phyloP scores from a whole-genome alignment of 2,888 invertebrate species.

The Theretra japonica region DNA sequence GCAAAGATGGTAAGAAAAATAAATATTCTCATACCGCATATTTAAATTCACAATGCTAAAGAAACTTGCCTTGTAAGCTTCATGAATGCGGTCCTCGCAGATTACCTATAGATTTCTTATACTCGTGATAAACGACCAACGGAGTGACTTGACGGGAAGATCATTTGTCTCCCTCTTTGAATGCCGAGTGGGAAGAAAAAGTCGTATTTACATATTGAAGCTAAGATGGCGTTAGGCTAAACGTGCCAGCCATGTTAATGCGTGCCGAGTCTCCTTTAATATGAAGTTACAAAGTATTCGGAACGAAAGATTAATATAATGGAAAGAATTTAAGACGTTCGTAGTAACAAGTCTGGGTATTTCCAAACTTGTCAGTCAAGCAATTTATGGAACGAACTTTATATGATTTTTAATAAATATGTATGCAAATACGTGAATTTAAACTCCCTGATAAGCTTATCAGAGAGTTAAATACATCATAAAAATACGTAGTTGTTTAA shows the following conservation, averaged over 20 bases:
- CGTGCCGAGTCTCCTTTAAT: conserved; percentile 13
- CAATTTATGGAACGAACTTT: no score
- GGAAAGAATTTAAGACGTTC: conserved; percentile 8
- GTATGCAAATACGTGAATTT: no score
- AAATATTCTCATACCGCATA: conserved; percentile 11
- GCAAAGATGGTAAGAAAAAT: background rate
- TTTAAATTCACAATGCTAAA: conserved; percentile 37
- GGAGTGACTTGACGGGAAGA: conserved; percentile 57
- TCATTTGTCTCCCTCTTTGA: conserved; percentile 64
- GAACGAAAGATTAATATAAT: background rate
- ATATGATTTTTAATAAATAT: no score
- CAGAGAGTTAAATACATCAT: no score
- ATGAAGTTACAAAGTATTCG: conserved; percentile 23
- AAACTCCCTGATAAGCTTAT: no score
- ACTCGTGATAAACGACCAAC: conserved; percentile 64
- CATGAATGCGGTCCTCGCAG: conserved; percentile 28
- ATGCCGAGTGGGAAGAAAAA: conserved; percentile 58
- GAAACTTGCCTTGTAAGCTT: conserved; percentile 23
- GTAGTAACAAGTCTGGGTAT: background rate
- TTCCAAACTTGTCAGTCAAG: no score
- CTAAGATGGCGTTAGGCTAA: conserved; percentile 39
- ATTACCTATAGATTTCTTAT: conserved; percentile 54
- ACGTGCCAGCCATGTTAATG: conserved; percentile 18
- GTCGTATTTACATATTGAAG: conserved; percentile 67
- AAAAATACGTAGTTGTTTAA: no score